These are phyloP conservation scores for Nesidiocoris tenuis DNA, from an alignment of 2,888 invertebrate species.

Conservation along the genomic window DNA sequence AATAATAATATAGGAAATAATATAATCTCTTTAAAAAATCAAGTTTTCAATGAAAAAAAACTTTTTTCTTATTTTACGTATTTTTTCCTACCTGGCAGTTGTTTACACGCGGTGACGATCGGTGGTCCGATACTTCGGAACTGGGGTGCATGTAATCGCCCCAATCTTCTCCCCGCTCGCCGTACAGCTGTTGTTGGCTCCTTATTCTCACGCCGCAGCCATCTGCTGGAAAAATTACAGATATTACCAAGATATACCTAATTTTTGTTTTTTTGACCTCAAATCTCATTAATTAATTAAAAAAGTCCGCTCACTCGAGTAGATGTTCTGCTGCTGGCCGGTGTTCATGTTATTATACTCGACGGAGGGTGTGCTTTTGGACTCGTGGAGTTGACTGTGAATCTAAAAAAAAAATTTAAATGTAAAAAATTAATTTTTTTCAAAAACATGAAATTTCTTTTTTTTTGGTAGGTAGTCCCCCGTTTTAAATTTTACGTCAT, in stretches of 20 bases:
- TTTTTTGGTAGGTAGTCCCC: no score
- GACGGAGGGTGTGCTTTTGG: constrained; percentile 47
- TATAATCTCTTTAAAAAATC: no score
- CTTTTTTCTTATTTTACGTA: no score
- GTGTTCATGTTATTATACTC: constrained; percentile 48
- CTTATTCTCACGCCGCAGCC: constrained; percentile 45
- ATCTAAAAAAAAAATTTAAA: constrained; percentile 45
- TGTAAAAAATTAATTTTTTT: no score
- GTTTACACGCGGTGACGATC: constrained; percentile 45
- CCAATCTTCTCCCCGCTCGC: constrained; percentile 46
- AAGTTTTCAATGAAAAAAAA: no score
- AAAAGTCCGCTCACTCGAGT: constrained; percentile 43
- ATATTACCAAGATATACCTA: neutral
- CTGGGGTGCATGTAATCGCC: constrained; percentile 41
- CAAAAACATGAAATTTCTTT: no score
- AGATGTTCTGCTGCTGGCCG: constrained; percentile 48
- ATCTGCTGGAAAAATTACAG: constrained; percentile 27
- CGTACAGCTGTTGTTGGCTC: constrained; percentile 46
- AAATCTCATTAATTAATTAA: no score
- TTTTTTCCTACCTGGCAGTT: constrained; percentile 40
- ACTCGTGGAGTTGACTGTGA: constrained; percentile 47
- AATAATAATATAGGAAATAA: no score
- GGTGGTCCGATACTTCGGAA: constrained; percentile 44
- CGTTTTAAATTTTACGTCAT: no score
- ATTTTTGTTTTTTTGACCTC: no score